Evolutionary conservation across 2,797 vertebrate species (phyloP).

Genomic region (Leptodactylus fallax): DNA sequence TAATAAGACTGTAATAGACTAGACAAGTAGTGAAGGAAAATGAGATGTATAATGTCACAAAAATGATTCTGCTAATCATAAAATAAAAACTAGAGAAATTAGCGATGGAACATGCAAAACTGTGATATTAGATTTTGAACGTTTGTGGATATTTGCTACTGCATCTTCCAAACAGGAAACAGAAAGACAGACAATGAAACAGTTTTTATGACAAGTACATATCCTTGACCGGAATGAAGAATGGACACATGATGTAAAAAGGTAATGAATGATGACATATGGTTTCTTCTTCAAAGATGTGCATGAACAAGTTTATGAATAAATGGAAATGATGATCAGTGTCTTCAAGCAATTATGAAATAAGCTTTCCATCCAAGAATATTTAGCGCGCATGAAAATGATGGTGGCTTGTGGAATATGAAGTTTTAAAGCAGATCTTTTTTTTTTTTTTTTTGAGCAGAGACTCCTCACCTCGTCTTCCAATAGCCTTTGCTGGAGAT

Average conservation of each 20-base stretch:
- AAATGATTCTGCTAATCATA: background rate
- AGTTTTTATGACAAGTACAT: slow-evolving; percentile 28
- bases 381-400: slow-evolving; percentile 59
- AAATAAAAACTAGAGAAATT: slow-evolving; percentile 32
- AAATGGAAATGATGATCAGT: slow-evolving; percentile 59
- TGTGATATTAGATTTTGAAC: slow-evolving; percentile 44
- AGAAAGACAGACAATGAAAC: slow-evolving; percentile 51
- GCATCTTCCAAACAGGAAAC: slow-evolving; percentile 14
- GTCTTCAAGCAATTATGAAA: slow-evolving; percentile 49
- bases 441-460: slow-evolving; percentile 60
- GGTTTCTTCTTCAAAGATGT: slow-evolving; percentile 48
- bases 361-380: slow-evolving; percentile 58
- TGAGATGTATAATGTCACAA: background rate
- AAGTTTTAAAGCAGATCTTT: slow-evolving; percentile 68
- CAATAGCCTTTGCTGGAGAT: slow-evolving; percentile 80
- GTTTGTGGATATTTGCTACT: slow-evolving; percentile 12
- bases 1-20: background rate
- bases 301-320: slow-evolving; percentile 68
- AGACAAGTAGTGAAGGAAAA: background rate
- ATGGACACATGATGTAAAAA: slow-evolving; percentile 64
- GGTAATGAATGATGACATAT: slow-evolving; percentile 59
- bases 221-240: slow-evolving; percentile 49
- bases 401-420: slow-evolving; percentile 45
- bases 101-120: slow-evolving; percentile 49
- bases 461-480: slow-evolving; percentile 87